Conservation (phyloP, 2,113 vertebrate genomes). For the Brienomyrus brachyistius region DNA sequence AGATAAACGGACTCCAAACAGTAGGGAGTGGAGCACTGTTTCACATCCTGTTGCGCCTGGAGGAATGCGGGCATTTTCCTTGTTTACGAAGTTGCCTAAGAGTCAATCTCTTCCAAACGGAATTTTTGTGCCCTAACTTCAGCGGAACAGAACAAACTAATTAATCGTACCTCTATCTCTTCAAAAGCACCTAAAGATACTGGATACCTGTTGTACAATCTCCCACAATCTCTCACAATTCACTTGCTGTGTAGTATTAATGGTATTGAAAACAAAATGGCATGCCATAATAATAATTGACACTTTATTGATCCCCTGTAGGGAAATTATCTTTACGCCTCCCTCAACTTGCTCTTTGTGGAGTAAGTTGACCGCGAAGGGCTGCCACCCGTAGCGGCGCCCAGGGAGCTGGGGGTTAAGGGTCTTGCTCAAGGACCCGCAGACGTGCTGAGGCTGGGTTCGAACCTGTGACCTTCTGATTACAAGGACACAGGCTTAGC, state of each 20-base stretch:
- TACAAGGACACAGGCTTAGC: too few relatives aligned
- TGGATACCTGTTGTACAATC: not conserved
- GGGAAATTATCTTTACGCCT: too few relatives aligned
- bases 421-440: too few relatives aligned
- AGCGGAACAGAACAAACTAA: not conserved
- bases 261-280: not conserved
- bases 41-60: constrained; percentile 24
- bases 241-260: not conserved
- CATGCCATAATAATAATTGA: too few relatives aligned
- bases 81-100: constrained; percentile 26
- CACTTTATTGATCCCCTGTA: too few relatives aligned
- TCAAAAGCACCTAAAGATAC: not conserved
- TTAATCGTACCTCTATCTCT: not conserved
- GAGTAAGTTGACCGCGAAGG: too few relatives aligned
- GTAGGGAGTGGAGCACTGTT: not conserved
- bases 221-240: too few relatives aligned
- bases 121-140: not conserved
- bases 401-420: too few relatives aligned
- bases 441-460: too few relatives aligned
- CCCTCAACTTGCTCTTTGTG: too few relatives aligned
- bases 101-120: not conserved
- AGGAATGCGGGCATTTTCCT: constrained; percentile 29
- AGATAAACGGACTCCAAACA: not conserved
- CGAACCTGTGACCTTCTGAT: too few relatives aligned
- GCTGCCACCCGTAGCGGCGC: too few relatives aligned